Evolutionary conservation across 2,888 invertebrate species (phyloP), one percentile per base, ranked within the genome.

Genomic region (Drosophila helvetica): DNA sequence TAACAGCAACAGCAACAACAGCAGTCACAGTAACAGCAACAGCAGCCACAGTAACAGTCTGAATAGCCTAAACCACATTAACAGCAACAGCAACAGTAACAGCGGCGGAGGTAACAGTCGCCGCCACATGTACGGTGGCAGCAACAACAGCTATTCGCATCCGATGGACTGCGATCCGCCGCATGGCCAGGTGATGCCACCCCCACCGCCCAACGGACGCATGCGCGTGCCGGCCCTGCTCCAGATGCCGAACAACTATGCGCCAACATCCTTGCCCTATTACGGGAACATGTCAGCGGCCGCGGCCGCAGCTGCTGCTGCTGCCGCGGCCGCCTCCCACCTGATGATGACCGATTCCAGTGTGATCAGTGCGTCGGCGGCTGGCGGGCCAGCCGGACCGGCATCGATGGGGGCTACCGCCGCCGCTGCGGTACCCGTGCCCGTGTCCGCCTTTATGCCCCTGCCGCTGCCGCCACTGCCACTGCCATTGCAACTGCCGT

Each of bases 111-210:
- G 74, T 74, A 66, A 88, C 79, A 73, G 69, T 30, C 59, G 58
- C 46, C 64, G 58, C 25, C 57, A 68, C 19, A 33, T 74, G 27
- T 73, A 68, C 74, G 80, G n/a, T n/a, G n/a, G 58, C 69, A 63
- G 50, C 79, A 83, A 58, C 77, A 77, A n/a, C 78, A 75, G 91
- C 84, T 93, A 93, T 81, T 90, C 92, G 55, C 88, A 90, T 77
- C 95, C 95, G 80, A 97, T 96, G 95, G 96, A 97, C 88, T 97
- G 96, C 93, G 95, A 96, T 91, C 94, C 95, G 77, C 94, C 95
- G 51, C 74, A 75, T 27, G 33, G 60, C 69, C 93, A 46, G 93
- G 50, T 89, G 65, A 74, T 78, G 70, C 86, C 79, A 56, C 79
- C 84, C 55, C 84, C 87, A 51, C 80, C 84, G 9, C 57, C 75